Percentiles rank a stretch among this genome's conserved stretches.
These are phyloP conservation scores for Heliconius charithonia DNA, from an alignment of 2,888 invertebrate species.

Conservation along the genomic window DNA sequence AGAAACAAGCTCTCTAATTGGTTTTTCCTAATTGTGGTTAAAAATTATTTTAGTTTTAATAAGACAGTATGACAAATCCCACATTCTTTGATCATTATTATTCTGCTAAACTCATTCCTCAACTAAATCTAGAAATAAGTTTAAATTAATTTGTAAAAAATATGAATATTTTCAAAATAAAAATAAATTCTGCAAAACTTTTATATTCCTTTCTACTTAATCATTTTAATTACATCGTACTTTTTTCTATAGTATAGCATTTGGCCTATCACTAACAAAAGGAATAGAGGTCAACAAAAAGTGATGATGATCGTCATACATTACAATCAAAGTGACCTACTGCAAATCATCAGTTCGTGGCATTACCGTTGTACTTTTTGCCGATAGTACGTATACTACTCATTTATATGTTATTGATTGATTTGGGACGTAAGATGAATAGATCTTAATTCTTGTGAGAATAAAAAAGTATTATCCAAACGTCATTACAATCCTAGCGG, in stretches of 20 bases:
- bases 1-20: background rate
- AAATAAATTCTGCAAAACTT: too few species aligned
- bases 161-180: too few species aligned
- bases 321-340: conserved; percentile 30
- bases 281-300: conserved; percentile 7
- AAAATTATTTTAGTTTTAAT: too few species aligned
- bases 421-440: conserved; percentile 47
- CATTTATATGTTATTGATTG: conserved; percentile 42
- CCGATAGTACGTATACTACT: too few species aligned
- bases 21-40: background rate
- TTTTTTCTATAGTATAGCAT: background rate
- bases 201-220: too few species aligned
- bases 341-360: conserved; percentile 24
- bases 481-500: conserved; percentile 34
- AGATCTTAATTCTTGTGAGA: conserved; percentile 39
- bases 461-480: conserved; percentile 2
- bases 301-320: background rate
- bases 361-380: conserved; percentile 45
- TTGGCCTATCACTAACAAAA: conserved; percentile 13
- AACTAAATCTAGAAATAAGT: background rate
- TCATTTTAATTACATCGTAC: background rate
- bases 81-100: background rate
- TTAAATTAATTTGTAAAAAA: background rate
- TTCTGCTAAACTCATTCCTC: background rate
- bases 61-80: too few species aligned